Percentiles rank a stretch among this genome's conserved stretches.
Conservation (phyloP, 1,140 invertebrate species). For the Eubasilissa regina region DNA sequence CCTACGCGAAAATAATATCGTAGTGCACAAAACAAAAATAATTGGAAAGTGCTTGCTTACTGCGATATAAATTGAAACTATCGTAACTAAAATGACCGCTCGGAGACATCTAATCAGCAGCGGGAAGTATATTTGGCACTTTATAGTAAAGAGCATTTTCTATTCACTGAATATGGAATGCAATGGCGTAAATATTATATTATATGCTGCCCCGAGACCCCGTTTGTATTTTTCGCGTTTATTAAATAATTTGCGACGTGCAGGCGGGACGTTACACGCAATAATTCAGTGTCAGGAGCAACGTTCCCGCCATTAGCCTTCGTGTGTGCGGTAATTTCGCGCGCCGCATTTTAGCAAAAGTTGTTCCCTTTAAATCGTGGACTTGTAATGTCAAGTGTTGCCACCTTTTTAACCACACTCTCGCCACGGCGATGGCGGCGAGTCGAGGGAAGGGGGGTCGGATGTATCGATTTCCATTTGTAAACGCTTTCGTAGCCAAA, state of each 20-base stretch:
- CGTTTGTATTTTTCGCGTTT: not conserved
- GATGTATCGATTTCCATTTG: conserved; percentile 13
- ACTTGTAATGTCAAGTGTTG: conserved; percentile 16
- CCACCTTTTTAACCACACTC: conserved; percentile 3
- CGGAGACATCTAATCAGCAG: too few species aligned
- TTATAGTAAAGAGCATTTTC: too few species aligned
- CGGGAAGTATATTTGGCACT: too few species aligned
- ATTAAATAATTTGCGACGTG: not conserved
- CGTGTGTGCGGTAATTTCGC: conserved; percentile 11
- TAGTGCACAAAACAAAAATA: too few species aligned
- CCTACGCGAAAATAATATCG: too few species aligned
- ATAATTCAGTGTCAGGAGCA: conserved; percentile 1
- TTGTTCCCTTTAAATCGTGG: not conserved
- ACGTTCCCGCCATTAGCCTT: not conserved
- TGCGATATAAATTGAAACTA: too few species aligned
- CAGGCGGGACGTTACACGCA: not conserved
- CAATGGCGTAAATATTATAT: too few species aligned
- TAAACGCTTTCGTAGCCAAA: not conserved
- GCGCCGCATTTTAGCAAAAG: not conserved
- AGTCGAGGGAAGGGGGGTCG: not conserved
- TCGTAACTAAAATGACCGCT: too few species aligned
- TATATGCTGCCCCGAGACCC: not conserved
- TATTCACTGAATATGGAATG: too few species aligned
- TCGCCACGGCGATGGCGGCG: not conserved
- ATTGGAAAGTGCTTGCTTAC: too few species aligned